Evolutionary conservation across 2,113 vertebrate genomes (phyloP), one percentile per base, ranked within the genome.

Genomic region (Perccottus glenii): DNA sequence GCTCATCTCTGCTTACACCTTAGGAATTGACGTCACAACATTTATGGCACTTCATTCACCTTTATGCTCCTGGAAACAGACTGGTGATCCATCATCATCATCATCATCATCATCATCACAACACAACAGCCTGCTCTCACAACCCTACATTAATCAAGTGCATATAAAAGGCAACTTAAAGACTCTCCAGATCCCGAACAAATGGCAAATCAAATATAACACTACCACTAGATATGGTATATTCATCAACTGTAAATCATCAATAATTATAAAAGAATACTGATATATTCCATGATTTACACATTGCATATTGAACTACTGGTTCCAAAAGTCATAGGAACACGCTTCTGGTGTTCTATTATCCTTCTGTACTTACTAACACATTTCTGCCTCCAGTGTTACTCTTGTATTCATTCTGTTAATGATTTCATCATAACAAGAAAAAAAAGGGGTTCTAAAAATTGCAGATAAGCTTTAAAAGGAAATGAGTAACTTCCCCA

Each of bases 401-500:
- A 36, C 6, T 12, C 12, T 32, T 6, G 27, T 5, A 52, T 35
- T 35, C 11, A 53, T 53, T 33, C 27, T 12, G 5, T 4, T 14
- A 53, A 53, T 53, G 51, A 11, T 35, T 32, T 14, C 32, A 35
- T 12, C 2, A 35, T 35, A 5, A 5, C 4, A n/a, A n/a, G n/a
- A n/a, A 53, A 35, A 5, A 50, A 35, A 53, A 7, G 12, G 11
- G 14, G 12, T 64, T 49, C 11, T 11, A 35, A 68, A 81, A 72
- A 67, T 4, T 33, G 10, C 27, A 77, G 77, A 85, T 68, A 87
- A 70, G 48, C 32, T 27, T 19, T 2, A 16, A 19, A 64, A 70
- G 86, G 84, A 90, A 88, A 87, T 83, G 65, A 69, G 60, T 63
- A 14, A 85, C 85, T 79, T 88, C 88, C 86, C 77, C 11, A 51